These are phyloP conservation scores for Myocastor coypus DNA, from an alignment of 2,113 vertebrate genomes.

Conservation along the genomic window DNA sequence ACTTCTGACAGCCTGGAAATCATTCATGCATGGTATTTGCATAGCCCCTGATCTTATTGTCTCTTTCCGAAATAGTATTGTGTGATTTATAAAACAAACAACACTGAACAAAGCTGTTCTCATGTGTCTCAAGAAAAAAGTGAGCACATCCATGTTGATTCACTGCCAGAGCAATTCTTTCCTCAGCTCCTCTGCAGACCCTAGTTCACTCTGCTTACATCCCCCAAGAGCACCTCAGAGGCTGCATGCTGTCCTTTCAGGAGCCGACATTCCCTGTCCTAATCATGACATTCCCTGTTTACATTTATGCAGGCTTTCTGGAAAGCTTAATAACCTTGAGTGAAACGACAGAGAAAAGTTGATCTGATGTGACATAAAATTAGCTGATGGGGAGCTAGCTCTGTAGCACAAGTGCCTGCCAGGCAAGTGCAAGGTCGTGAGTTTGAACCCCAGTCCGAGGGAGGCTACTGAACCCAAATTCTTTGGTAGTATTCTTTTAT, in stretches of 20 bases:
- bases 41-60: constrained; percentile 54
- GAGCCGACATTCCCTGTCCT: background rate
- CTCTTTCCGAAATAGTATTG: constrained; percentile 52
- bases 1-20: constrained; percentile 74
- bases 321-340: background rate
- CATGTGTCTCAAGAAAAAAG: constrained; percentile 58
- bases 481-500: background rate
- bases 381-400: no score
- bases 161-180: constrained; percentile 66
- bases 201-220: constrained; percentile 50
- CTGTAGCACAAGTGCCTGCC: no score
- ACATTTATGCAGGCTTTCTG: background rate
- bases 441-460: no score
- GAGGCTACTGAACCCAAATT: background rate
- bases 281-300: fast-evolving
- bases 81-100: constrained; percentile 68
- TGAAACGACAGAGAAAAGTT: background rate
- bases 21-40: constrained; percentile 19
- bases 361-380: background rate
- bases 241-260: constrained; percentile 13
- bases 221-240: constrained; percentile 37
- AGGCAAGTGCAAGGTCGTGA: no score
- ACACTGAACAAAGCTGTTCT: constrained; percentile 13
- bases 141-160: constrained; percentile 42
- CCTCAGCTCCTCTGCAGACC: constrained; percentile 34